Conservation (phyloP, 2,888 invertebrate genomes). For the Troides aeacus region DNA sequence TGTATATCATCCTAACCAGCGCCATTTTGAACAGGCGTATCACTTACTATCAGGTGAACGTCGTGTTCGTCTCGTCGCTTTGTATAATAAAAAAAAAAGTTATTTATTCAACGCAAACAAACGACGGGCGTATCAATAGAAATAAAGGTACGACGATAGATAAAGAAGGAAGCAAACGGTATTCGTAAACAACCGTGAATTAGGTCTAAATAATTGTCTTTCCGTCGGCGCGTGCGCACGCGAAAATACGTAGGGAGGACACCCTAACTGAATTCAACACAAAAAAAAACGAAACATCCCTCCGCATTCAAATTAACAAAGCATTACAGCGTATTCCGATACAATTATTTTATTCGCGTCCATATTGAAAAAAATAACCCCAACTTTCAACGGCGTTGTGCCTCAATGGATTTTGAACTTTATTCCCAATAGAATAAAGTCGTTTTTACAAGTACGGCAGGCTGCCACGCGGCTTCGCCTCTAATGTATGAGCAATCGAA, state of each 20-base stretch:
- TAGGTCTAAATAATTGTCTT: constrained; percentile 78
- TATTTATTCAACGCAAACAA: constrained; percentile 3
- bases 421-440: constrained; percentile 24
- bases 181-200: constrained; percentile 62
- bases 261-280: constrained; percentile 44
- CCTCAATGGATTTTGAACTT: constrained; percentile 28
- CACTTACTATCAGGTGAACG: no score
- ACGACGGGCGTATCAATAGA: constrained; percentile 31
- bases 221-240: constrained; percentile 72
- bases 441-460: constrained; percentile 27
- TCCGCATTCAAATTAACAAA: constrained; percentile 77
- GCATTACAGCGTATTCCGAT: constrained; percentile 72
- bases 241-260: constrained; percentile 48
- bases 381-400: constrained; percentile 33
- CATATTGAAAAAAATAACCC: constrained; percentile 42
- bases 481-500: constrained; percentile 65
- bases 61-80: no score
- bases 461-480: constrained; percentile 44
- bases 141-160: constrained; percentile 45
- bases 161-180: constrained; percentile 58
- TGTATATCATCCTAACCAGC: no score
- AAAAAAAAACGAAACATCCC: constrained; percentile 51
- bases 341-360: constrained; percentile 66
- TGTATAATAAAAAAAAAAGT: no score
- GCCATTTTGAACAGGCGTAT: no score